A percentile compares a stretch with the other conserved stretches of the same genome.
Evolutionary conservation across 2,888 invertebrate genomes (phyloP).

Genomic region (Acanthacorydalis orientalis): DNA sequence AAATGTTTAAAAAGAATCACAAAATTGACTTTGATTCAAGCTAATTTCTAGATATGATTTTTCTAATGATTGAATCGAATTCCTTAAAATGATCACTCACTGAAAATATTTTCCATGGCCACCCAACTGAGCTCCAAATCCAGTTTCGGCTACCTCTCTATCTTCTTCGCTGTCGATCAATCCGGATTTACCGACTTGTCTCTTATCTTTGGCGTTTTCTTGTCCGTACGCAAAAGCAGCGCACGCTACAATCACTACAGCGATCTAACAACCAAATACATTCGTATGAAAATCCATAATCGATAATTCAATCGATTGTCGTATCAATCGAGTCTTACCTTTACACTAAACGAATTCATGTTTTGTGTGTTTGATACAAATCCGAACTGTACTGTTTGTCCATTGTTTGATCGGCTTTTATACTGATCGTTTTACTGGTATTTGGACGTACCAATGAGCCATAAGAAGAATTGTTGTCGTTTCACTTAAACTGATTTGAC

Average conservation of each 20-base stretch:
- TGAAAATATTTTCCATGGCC: slow-evolving; percentile 31
- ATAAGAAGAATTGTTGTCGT: too few species aligned
- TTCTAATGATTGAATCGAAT: background rate
- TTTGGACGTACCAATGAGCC: too few species aligned
- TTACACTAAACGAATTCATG: background rate
- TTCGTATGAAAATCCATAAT: too few species aligned
- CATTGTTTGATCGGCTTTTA: too few species aligned
- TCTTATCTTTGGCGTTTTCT: slow-evolving; percentile 6
- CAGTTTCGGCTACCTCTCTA: slow-evolving; percentile 7
- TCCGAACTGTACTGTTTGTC: background rate
- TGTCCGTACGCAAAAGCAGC: background rate
- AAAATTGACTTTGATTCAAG: too few species aligned
- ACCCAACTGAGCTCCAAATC: slow-evolving; percentile 4
- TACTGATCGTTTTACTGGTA: too few species aligned
- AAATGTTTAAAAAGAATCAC: too few species aligned
- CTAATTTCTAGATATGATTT: background rate
- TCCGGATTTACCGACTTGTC: slow-evolving; percentile 8
- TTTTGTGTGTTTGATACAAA: background rate
- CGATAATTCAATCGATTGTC: too few species aligned
- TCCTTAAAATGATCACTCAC: slow-evolving; percentile 21
- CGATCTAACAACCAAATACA: background rate
- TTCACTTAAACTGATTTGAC: background rate
- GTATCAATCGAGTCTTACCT: background rate
- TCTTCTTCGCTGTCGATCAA: slow-evolving; percentile 7
- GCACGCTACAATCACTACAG: background rate